Base-by-base conservation (phyloP, 2,797 vertebrate species). In the Botia kubotai region DNA sequence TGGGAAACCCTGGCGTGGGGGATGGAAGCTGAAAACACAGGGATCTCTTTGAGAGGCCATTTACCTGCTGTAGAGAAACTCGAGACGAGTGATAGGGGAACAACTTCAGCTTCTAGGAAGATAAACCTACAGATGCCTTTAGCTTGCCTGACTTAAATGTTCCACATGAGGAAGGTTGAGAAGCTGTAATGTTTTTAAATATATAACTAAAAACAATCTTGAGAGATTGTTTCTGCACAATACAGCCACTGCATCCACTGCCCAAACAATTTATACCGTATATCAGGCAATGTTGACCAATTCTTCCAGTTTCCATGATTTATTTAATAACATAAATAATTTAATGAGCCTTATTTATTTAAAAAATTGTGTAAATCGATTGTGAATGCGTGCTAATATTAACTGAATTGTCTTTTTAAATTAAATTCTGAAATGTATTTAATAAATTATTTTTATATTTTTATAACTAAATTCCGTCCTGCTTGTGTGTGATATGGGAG, bases 21-120 rank as follows among this genome's bases (percentile, higher is more conserved):
- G 26, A 57, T n/a, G 53, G 57, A 62, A 48, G 71, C 26, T 71
- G n/a, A 39, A 52, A 69, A 52, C 33, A 53, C 75, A 73, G 53
- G 48, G 58, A 80, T 73, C 62, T 70, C 78, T 80, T 77, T 80
- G 80, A 82, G 76, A 77, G 79, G 53, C 69, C 46, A 53, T 19
- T 66, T 66, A 50, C 26, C 82, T 68, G 68, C 68, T 76, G 62
- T 11, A 71, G 33, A 74, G 82, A 62, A 80, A 86, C 70, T 46
- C 11, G 74, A 86, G 78, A 83, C 43, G 16, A 79, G 55, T 70
- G 81, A 55, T 3, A 17, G 11, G n/a, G 29, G 52, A 26, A 65
- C 39, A 46, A 65, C 58, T 60, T 50, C 19, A 39, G 70, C 60
- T 29, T 17, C 6, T 33, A 12, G 8, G 0, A 33, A 16, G 50